phyloP scores from a whole-genome alignment of 2,888 invertebrate species.

The Eulithis testata region DNA sequence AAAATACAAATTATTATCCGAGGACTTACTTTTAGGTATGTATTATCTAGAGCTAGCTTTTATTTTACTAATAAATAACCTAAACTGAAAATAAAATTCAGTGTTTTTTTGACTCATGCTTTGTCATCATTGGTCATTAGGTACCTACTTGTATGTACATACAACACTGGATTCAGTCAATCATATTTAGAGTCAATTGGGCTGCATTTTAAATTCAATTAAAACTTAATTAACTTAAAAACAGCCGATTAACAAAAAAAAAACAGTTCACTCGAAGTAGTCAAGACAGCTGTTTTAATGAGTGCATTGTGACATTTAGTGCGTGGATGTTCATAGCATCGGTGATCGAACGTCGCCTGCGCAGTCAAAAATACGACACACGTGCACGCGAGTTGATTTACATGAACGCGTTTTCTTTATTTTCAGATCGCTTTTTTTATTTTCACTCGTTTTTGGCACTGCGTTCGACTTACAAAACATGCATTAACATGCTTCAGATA shows the following conservation, averaged over 20 bases:
- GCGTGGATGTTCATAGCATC: conserved; percentile 37
- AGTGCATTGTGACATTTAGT: conserved; percentile 41
- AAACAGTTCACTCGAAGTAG: conserved; percentile 14
- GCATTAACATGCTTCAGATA: conserved; percentile 24
- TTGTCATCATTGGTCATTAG: no score
- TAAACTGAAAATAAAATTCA: no score
- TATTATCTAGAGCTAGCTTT: no score
- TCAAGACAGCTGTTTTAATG: conserved; percentile 21
- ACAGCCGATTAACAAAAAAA: not conserved
- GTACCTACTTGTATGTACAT: no score
- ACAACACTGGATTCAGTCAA: no score
- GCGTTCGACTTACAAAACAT: conserved; percentile 21
- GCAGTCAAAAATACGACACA: conserved; percentile 46
- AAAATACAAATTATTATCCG: no score
- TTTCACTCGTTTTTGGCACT: conserved; percentile 24
- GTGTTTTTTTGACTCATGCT: no score
- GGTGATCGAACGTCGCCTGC: conserved; percentile 33
- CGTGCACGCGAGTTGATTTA: conserved; percentile 35
- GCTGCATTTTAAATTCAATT: not conserved
- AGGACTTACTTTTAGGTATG: no score
- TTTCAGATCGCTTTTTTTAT: conserved; percentile 19
- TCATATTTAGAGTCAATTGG: no score
- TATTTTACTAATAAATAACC: no score
- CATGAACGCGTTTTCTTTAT: conserved; percentile 23
- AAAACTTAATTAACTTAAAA: not conserved